Percentiles rank a stretch among this genome's conserved stretches.
phyloP scores from a whole-genome alignment of 2,113 vertebrate genomes.

The Sander vitreus region DNA sequence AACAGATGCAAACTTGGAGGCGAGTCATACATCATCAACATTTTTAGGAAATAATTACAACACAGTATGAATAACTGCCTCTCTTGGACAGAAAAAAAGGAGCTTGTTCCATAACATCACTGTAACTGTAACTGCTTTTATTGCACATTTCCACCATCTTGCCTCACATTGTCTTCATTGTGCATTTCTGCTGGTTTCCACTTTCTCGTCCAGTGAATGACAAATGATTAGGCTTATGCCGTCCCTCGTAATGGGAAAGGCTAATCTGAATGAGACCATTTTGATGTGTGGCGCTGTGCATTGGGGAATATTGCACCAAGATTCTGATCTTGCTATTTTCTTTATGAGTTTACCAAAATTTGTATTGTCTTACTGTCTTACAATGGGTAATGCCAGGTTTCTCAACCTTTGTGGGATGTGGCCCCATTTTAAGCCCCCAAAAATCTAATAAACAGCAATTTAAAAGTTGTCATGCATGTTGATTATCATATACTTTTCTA shows the following conservation, averaged over 20 bases:
- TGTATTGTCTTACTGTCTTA: constrained; percentile 7
- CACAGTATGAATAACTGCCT: constrained; percentile 37
- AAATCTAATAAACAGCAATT: constrained; percentile 3
- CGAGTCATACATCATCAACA: constrained; percentile 31
- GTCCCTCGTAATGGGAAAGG: too few species aligned
- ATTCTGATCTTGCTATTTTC: background rate
- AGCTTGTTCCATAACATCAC: constrained; percentile 55
- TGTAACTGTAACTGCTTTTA: constrained; percentile 43
- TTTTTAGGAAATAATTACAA: constrained; percentile 60
- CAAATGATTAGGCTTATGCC: constrained; percentile 21
- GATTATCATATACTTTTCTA: background rate
- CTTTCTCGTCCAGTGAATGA: constrained; percentile 43
- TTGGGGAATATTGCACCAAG: background rate
- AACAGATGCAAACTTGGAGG: constrained; percentile 44
- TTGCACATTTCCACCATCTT: constrained; percentile 44
- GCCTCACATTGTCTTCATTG: constrained; percentile 52
- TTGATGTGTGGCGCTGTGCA: background rate
- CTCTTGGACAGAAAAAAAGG: constrained; percentile 22
- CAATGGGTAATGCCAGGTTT: background rate
- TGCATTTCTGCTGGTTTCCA: constrained; percentile 47
- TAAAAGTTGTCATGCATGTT: background rate
- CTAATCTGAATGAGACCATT: background rate
- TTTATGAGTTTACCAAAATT: background rate
- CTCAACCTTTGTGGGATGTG: constrained; percentile 3
- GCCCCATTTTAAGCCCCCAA: background rate